A percentile compares a stretch with the other conserved stretches of the same genome.
Conservation (phyloP, 1,140 invertebrate genomes). For the Drosophila pachea region DNA sequence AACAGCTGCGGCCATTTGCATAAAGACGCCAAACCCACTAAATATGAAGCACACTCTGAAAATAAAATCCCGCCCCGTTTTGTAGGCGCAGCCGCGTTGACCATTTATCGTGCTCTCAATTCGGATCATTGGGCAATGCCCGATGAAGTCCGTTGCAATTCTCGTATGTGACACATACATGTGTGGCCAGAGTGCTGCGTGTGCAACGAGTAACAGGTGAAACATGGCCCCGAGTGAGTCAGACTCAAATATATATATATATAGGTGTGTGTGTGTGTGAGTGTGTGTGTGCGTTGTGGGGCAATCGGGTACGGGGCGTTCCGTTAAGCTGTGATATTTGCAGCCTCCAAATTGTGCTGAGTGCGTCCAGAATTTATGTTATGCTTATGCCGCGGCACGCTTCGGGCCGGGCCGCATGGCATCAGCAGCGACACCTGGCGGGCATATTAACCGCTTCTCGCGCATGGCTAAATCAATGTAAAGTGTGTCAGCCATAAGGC, state of each 20-base stretch:
- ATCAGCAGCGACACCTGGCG: constrained; percentile 24
- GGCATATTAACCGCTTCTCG: constrained; percentile 37
- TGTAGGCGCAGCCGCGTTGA: constrained; percentile 49
- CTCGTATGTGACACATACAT: constrained; percentile 54
- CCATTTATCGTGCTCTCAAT: constrained; percentile 62
- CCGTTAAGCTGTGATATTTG: constrained; percentile 41
- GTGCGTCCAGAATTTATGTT: constrained; percentile 35
- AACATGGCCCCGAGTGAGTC: constrained; percentile 40
- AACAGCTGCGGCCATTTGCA: constrained; percentile 52
- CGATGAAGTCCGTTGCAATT: constrained; percentile 28
- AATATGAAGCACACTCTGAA: background rate
- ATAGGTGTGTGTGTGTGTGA: too few relatives aligned
- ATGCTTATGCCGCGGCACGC: constrained; percentile 47
- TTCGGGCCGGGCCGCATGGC: constrained; percentile 31
- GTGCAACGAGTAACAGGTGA: constrained; percentile 54
- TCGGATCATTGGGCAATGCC: constrained; percentile 60
- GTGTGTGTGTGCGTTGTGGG: background rate
- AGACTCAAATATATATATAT: constrained; percentile 1
- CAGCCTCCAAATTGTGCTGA: constrained; percentile 46
- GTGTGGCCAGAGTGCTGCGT: background rate
- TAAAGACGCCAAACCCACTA: constrained; percentile 51
- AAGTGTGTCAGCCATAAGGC: constrained; percentile 61
- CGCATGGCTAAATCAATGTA: constrained; percentile 50
- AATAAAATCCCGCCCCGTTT: constrained; percentile 27
- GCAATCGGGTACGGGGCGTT: constrained; percentile 38